phyloP scores from a whole-genome alignment of 2,797 vertebrate species.

The Siniperca obscura region DNA sequence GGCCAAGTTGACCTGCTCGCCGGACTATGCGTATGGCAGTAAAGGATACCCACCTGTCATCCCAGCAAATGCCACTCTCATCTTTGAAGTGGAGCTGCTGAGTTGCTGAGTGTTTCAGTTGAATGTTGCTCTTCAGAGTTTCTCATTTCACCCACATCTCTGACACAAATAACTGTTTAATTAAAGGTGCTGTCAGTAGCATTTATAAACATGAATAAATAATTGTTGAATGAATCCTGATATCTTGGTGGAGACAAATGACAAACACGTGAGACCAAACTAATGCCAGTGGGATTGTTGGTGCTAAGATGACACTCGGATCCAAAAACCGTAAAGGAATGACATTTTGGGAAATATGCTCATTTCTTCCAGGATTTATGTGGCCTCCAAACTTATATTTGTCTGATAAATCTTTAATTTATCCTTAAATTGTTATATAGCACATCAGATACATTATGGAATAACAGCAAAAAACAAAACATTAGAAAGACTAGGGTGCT shows the following conservation, averaged over 20 bases:
- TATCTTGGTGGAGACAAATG: conserved; percentile 14
- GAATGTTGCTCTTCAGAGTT: conserved; percentile 18
- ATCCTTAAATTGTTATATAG: background rate
- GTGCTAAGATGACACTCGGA: conserved; percentile 7
- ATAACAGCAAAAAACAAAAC: background rate
- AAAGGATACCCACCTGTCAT: conserved; percentile 89
- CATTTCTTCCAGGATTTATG: background rate
- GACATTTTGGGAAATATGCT: background rate
- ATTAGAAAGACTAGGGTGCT: background rate
- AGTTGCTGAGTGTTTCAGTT: conserved; percentile 45
- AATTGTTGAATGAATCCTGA: conserved; percentile 20
- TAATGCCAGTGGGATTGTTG: background rate
- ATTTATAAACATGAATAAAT: conserved; percentile 45
- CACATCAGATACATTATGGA: conserved; percentile 4
- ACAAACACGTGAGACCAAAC: background rate
- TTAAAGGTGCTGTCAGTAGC: conserved; percentile 52
- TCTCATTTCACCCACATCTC: conserved; percentile 50
- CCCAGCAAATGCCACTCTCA: conserved; percentile 88
- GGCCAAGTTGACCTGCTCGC: conserved; percentile 90
- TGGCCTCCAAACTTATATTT: conserved; percentile 15
- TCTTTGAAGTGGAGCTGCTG: conserved; percentile 92
- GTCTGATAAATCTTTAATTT: conserved; percentile 10
- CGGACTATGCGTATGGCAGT: conserved; percentile 90
- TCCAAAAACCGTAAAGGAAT: background rate
- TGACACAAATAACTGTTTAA: conserved; percentile 43